Evolutionary conservation across 2,113 vertebrate species (phyloP).

Genomic region (Aegithalos caudatus): DNA sequence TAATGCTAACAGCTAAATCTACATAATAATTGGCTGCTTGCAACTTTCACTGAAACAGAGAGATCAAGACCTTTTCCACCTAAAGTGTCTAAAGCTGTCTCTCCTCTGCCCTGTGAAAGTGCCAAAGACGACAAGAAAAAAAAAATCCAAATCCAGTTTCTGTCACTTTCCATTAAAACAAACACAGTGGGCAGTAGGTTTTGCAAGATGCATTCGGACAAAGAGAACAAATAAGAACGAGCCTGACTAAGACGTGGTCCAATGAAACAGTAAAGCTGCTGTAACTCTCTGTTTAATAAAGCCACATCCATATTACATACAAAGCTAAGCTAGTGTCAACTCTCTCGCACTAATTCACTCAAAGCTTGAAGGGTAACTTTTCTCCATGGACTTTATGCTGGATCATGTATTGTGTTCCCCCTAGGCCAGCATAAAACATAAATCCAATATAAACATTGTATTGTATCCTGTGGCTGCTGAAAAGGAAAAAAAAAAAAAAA

Average conservation of each 20-base stretch:
- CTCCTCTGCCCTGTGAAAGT: background rate
- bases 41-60: background rate
- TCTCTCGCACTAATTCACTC: background rate
- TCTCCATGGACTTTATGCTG: background rate
- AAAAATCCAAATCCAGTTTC: background rate
- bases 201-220: background rate
- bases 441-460: constrained; percentile 12
- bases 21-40: background rate
- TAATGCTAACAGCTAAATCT: background rate
- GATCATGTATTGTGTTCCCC: background rate
- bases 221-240: background rate
- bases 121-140: background rate
- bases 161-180: background rate
- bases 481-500: no score
- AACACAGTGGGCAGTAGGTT: background rate
- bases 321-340: background rate
- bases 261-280: background rate
- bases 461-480: background rate
- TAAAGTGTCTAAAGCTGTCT: background rate
- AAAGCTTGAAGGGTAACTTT: background rate
- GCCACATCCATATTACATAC: background rate
- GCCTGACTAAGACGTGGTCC: background rate
- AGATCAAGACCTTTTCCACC: background rate
- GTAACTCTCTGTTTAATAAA: background rate
- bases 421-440: background rate